Percentiles rank a stretch among this genome's conserved stretches.
Conservation (phyloP, 2,888 invertebrate species). For the Aricia artaxerxes region DNA sequence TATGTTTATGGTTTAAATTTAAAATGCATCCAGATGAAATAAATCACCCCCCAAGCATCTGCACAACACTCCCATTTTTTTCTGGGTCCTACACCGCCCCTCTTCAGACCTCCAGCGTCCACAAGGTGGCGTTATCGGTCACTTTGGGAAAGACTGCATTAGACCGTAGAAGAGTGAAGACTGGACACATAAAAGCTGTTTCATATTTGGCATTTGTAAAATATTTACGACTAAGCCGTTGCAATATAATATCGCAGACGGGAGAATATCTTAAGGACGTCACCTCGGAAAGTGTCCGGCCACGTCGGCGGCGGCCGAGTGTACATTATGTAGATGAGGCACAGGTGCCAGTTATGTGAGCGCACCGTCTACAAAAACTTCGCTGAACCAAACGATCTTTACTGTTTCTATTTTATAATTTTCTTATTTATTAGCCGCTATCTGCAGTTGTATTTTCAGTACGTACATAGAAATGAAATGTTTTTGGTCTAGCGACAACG, state of each 20-base stretch:
- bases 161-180: background rate
- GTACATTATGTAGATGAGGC: constrained; percentile 78
- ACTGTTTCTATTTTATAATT: constrained; percentile 64
- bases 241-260: constrained; percentile 10
- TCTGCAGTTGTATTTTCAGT: constrained; percentile 30
- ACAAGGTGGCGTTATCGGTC: no score
- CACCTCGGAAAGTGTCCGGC: constrained; percentile 56
- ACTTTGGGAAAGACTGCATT: no score
- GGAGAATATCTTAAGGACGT: background rate
- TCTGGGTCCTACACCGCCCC: no score
- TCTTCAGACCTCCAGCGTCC: no score
- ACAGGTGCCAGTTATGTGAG: constrained; percentile 75
- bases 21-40: no score
- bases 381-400: constrained; percentile 65
- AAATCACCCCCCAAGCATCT: no score
- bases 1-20: no score
- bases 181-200: background rate
- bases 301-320: constrained; percentile 62
- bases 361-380: constrained; percentile 70
- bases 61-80: no score
- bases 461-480: no score
- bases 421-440: constrained; percentile 44
- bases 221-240: constrained; percentile 16
- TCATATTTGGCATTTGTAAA: background rate
- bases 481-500: background rate